Conservation (phyloP, 2,797 vertebrate species). For the Brachyalestes nurse region DNA sequence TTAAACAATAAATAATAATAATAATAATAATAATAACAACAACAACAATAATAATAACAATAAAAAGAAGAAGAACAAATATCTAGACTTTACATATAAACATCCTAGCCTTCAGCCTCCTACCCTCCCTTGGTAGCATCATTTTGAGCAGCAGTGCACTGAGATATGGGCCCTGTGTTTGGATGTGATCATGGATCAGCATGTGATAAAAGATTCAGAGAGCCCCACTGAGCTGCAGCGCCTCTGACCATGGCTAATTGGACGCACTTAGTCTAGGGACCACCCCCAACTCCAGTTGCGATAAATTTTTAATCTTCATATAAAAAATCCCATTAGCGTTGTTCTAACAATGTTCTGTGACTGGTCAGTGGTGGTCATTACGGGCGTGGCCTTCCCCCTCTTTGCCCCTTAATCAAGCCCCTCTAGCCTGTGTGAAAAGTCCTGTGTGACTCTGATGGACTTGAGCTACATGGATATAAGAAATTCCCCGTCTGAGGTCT, state of each 20-base stretch:
- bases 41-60: too few species aligned
- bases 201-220: conserved; percentile 60
- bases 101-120: too few species aligned
- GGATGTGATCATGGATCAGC: conserved; percentile 36
- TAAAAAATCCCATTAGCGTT: conserved; percentile 40
- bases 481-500: conserved; percentile 18
- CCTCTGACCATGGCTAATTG: conserved; percentile 58
- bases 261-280: conserved; percentile 55
- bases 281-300: conserved; percentile 37
- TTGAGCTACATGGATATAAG: conserved; percentile 17
- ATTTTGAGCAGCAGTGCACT: too few species aligned
- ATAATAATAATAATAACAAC: too few species aligned
- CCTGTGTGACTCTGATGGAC: not conserved
- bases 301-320: conserved; percentile 57
- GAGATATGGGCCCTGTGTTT: too few species aligned
- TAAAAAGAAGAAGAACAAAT: too few species aligned
- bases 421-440: not conserved
- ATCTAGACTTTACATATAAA: too few species aligned
- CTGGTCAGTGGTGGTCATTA: conserved; percentile 17
- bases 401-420: not conserved
- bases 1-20: too few species aligned
- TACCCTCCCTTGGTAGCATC: too few species aligned
- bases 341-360: conserved; percentile 2
- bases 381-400: conserved; percentile 30
- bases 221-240: conserved; percentile 52